Evolutionary conservation across 2,888 invertebrate species (phyloP).

Genomic region (Meloe dianella): DNA sequence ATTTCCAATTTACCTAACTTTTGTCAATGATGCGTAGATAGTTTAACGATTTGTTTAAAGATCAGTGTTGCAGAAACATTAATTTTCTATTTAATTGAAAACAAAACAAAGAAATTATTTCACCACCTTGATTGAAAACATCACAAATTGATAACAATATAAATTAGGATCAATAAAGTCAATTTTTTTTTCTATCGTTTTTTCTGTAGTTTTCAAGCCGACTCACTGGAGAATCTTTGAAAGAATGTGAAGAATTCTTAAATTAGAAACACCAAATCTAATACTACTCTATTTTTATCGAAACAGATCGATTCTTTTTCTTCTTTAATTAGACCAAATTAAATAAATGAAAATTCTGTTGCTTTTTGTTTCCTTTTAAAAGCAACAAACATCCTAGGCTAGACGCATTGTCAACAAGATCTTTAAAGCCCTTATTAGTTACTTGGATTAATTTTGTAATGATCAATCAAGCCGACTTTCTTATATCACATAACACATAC

Average conservation of each 20-base stretch:
- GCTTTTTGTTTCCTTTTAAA: background rate
- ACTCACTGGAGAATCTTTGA: background rate
- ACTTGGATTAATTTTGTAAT: background rate
- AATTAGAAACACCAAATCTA: background rate
- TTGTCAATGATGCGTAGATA: background rate
- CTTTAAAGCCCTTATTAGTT: background rate
- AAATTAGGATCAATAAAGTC: background rate
- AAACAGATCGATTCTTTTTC: background rate
- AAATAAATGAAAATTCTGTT: background rate
- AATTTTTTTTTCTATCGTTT: background rate
- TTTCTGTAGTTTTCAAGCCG: background rate
- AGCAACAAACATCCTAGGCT: background rate
- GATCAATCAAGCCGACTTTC: background rate
- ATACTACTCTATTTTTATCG: background rate
- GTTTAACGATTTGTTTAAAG: background rate
- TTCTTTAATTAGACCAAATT: background rate
- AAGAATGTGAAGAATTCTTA: background rate
- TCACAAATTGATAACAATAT: conserved; percentile 7
- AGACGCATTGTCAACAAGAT: conserved; percentile 10
- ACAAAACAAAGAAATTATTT: too few species aligned
- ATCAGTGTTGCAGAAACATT: conserved; percentile 6
- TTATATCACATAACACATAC: background rate
- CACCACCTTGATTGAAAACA: background rate
- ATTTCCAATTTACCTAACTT: background rate
- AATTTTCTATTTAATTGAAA: too few species aligned